Evolutionary conservation across 2,888 invertebrate species (phyloP).

Genomic region (Trisateles emortualis): DNA sequence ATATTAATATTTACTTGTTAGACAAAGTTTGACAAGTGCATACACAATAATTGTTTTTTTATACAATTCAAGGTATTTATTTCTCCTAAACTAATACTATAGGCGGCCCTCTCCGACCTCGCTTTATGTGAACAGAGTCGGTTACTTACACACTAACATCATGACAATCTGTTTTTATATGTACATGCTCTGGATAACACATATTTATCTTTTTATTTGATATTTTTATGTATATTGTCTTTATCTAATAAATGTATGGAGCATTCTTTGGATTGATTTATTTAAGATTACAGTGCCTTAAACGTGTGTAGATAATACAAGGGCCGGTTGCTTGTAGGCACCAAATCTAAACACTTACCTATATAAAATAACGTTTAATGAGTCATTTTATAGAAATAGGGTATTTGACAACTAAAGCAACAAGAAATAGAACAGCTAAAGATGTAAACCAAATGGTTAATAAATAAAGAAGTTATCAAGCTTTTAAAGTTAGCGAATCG

Average conservation of each 20-base stretch:
- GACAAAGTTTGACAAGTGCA: slow-evolving; percentile 47
- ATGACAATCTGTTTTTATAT: slow-evolving; percentile 44
- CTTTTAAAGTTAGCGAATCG: no score
- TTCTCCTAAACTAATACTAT: slow-evolving; percentile 72
- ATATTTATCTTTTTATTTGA: slow-evolving; percentile 25
- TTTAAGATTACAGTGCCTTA: slow-evolving; percentile 36
- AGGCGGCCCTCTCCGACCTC: slow-evolving; percentile 81
- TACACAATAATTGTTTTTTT: slow-evolving; percentile 41
- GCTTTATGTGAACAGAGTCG: slow-evolving; percentile 75
- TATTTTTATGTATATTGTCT: slow-evolving; percentile 26
- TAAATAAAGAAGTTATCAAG: no score
- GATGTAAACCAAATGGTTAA: no score
- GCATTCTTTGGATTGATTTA: slow-evolving; percentile 42
- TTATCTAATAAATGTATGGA: slow-evolving; percentile 45
- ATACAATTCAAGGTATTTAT: slow-evolving; percentile 47
- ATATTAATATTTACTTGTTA: slow-evolving; percentile 9
- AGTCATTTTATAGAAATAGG: slow-evolving; percentile 23
- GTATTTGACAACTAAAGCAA: no score
- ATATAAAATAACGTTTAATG: slow-evolving; percentile 9
- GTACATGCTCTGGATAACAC: slow-evolving; percentile 39
- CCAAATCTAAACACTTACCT: not conserved
- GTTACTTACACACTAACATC: slow-evolving; percentile 63
- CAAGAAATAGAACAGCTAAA: no score
- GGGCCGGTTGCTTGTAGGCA: slow-evolving; percentile 30
- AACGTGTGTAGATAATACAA: slow-evolving; percentile 10